Conservation (phyloP, 2,113 vertebrate species). For the Hypocryptadius cinnamomeus region DNA sequence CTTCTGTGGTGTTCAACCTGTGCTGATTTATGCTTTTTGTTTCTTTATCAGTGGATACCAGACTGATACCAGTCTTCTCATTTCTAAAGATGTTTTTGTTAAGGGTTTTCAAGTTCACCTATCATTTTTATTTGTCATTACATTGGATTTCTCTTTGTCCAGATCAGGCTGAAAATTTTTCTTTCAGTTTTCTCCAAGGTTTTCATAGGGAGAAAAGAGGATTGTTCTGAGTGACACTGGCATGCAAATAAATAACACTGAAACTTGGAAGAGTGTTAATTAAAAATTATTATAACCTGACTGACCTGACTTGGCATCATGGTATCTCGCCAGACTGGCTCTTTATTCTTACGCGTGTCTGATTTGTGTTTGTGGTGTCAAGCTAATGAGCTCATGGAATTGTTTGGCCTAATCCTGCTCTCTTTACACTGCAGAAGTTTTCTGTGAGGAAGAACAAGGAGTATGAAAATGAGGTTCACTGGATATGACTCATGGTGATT, state of each 20-base stretch:
- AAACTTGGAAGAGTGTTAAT: slow-evolving; percentile 53
- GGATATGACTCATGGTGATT: neutral
- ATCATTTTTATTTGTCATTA: neutral
- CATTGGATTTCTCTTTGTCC: neutral
- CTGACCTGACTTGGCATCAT: slow-evolving; percentile 28
- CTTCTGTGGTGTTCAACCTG: neutral
- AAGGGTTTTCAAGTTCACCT: neutral
- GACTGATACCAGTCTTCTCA: neutral
- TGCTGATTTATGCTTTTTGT: neutral
- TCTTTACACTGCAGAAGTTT: neutral
- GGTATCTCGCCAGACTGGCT: slow-evolving; percentile 39
- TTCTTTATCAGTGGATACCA: neutral
- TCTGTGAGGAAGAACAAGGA: neutral
- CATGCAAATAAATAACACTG: slow-evolving; percentile 41
- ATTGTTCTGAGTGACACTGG: slow-evolving; percentile 2
- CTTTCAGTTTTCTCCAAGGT: neutral
- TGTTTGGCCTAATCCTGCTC: slow-evolving; percentile 10
- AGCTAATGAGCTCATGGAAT: slow-evolving; percentile 7
- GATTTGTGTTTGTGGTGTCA: slow-evolving; percentile 26
- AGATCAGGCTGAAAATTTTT: neutral
- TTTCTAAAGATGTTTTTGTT: neutral
- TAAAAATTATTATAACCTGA: slow-evolving; percentile 53
- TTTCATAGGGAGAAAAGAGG: neutral
- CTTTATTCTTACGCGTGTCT: slow-evolving; percentile 35
- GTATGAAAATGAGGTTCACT: neutral